These are phyloP conservation scores for Chlorodrepanis virens DNA, from an alignment of 2,113 vertebrate genomes.

Conservation along the genomic window DNA sequence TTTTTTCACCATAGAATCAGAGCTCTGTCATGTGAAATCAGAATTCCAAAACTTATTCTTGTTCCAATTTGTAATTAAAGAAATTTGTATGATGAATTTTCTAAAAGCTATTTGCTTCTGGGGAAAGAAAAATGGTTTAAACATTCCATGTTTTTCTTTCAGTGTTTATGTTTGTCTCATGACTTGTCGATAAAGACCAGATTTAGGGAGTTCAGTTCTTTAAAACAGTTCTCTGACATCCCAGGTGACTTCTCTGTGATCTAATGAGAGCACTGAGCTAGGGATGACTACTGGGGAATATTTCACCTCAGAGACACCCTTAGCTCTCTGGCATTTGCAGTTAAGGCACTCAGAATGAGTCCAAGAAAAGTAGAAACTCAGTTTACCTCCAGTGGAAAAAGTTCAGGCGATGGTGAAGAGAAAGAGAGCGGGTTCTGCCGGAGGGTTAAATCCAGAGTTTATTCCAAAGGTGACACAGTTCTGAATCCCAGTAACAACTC, in stretches of 20 bases:
- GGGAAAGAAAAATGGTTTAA: neutral
- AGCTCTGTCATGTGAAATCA: neutral
- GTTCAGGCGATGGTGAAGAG: too few relatives aligned
- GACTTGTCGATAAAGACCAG: rapidly evolving
- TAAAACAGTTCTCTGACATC: neutral
- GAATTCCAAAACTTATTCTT: neutral
- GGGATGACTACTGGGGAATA: too few relatives aligned
- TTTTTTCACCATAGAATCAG: neutral
- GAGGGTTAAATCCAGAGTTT: too few relatives aligned
- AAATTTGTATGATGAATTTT: neutral
- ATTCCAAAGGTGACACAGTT: too few relatives aligned
- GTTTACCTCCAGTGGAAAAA: too few relatives aligned
- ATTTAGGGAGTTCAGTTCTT: neutral
- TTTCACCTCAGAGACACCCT: too few relatives aligned
- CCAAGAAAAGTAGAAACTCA: too few relatives aligned
- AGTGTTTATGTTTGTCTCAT: neutral
- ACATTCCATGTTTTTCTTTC: neutral
- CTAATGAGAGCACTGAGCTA: too few relatives aligned
- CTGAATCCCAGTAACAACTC: too few relatives aligned
- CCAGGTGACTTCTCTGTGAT: neutral
- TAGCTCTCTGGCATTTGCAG: too few relatives aligned
- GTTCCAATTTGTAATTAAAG: neutral
- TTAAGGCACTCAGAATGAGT: too few relatives aligned
- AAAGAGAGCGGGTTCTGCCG: too few relatives aligned
- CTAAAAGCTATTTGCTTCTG: neutral